Evolutionary conservation across 2,797 vertebrate genomes (phyloP), one percentile per base, ranked within the genome.

Genomic region (Centropyge bicolor): DNA sequence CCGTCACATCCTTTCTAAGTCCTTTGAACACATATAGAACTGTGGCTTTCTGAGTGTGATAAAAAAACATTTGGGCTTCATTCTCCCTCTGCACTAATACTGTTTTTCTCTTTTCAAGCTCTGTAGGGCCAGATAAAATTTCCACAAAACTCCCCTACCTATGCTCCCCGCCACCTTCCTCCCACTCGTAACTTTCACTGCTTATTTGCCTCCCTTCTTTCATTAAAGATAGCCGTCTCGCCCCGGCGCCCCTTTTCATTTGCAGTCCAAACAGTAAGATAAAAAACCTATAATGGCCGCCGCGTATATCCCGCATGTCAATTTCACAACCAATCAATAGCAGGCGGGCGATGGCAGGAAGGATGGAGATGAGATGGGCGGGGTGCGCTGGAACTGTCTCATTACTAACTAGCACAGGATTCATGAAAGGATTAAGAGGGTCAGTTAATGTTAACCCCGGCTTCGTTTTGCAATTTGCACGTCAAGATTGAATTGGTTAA

Each of bases 311-410:
- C 86, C 57, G 91, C 93, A 93, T 95, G 93, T 93, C 94, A 93
- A 94, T 95, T 95, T 95, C 87, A 76, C 82, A 81, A 75, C 91
- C 86, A 92, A 95, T 95, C 94, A 93, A 95, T 95, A 94, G 86
- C 90, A 92, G 82, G 92, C 90, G 81, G 84, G 90, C 86, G 54
- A 78, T 66, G 77, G 82, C 82, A 74, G 89, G 83, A 83, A 80
- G 81, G 84, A 85, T 87, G 87, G 85, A 87, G 88, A 88, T 84
- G 90, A 83, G 89, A 86, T 85, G 84, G 79, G 89, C 46, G 81
- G 86, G 81, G 83, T 88, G 88, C 27, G 77, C 83, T 91, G 92
- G 92, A 93, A 89, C 83, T 83, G 88, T 94, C 93, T 94, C 92
- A 91, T 94, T 93, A 91, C 87, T 82, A 91, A 89, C 91, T 80